Base-by-base conservation (phyloP, 2,888 invertebrate species). In the Leucoma salicis region DNA sequence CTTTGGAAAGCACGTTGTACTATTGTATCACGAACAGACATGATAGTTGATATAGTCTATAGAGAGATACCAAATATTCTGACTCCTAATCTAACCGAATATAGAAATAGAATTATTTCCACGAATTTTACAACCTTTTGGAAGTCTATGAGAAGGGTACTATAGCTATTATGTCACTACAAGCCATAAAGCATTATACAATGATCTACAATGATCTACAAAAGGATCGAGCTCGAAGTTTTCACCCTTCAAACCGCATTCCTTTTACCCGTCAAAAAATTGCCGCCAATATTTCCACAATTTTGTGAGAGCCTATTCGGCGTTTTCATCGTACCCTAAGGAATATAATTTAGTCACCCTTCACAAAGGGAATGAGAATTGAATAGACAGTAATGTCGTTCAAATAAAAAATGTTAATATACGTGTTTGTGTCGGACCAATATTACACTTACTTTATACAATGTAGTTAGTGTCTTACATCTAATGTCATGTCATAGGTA, bases 301-400 rank as follows among this genome's bases (percentile, higher is more conserved):
- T 59, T 53, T 57, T 49, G 33, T 13, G 39, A 39, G 28, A 18
- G 14, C 39, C 41, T 51, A 53, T 61, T 63, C 50, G 46, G 56
- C 53, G 47, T 65, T 66, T 67, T 57, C 49, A 44, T 49, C 53
- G 39, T 48, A 43, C 48, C 58, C 51, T 57, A 48, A 57, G 66
- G 61, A 49, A 57, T 54, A 55, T 58, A 59, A 66, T 69, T 67
- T 65, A 50, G 55, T 55, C 51, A 13, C 47, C 50, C 53, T 32
- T 46, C 41, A 49, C 56, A 52, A 46, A 57, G 8, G 21, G 8
- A 21, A 21, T 21, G 8, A 8, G 8, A 21, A 21, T 21, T 21
- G 21, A 21, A 21, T 21, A 21, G 8, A 8, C 7, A 21, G 21
- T 21, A 8, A 21, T 8, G 21, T 21, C 21, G 21, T 21, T 21